Base-by-base conservation (phyloP, 2,113 vertebrate genomes). In the Xerus inauris region DNA sequence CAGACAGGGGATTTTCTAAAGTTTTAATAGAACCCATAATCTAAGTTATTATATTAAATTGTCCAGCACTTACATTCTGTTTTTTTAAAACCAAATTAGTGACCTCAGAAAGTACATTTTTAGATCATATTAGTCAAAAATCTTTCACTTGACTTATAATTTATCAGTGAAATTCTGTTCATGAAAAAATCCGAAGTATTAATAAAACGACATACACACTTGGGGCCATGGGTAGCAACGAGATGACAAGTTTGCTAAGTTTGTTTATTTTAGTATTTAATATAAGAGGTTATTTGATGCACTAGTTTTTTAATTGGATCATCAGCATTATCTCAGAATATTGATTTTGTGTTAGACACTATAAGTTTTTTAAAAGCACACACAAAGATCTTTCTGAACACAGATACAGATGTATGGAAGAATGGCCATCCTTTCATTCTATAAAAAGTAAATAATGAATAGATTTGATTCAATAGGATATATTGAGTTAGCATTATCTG, bases 61-160 rank as follows among this genome's bases (percentile, higher is more conserved):
- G 6, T 38, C 30, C 32, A 51, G 20, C 42, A 73, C 30, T 54
- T 79, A 51, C 35, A 7, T 86, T 89, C n/a, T 65, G 14, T 11
- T 64, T 38, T 91, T 84, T 96, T 32, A 89, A 83, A 84, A 14
- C 2, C 8, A 89, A 91, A 89, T 80, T 30, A 80, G 35, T 84
- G 30, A 35, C 24, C 28, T 83, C 91, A 51, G 16, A 82, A 94
- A 88, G 54, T 8, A 35, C 30, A 91, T 26, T 20, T 42, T 45
- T 83, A 79, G 32, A 87, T 11, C 4, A 40, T 38, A 82, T 49
- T 38, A 71, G 4, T 49, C 51, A 35, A 54, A 84, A 26, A 7
- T 40, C 26, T 92, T 72, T 89, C 89, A 89, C 24, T 91, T 73
- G 12, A 45, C 30, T 80, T 91, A 40, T 30, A 73, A 91, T 4